Evolutionary conservation across 1,140 invertebrate genomes (phyloP), one percentile per base, ranked within the genome.

Genomic region (Yoshiicerus persimilis): DNA sequence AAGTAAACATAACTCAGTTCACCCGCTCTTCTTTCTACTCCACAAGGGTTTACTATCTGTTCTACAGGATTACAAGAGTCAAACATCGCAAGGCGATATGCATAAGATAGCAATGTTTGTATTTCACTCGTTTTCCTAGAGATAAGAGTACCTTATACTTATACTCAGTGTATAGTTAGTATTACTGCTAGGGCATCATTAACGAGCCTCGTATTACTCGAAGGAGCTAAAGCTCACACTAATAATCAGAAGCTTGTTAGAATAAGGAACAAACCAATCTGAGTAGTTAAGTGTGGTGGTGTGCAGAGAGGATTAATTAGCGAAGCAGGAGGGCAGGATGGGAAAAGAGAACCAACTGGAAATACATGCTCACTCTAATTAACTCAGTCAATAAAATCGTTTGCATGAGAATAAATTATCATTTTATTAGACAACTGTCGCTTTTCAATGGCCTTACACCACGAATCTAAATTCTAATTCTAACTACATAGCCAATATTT

Each of bases 311-410:
- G 75, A 38, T 80, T 80, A 80, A 80, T 80, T 80, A 80, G 75
- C 75, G 20, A 80, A 38, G 16, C 30, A 80, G 34, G 75, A 80
- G 70, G 70, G 70, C 23, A 77, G 75, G 75, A 23, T 80, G 75
- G 32, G 75, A 80, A 80, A 80, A 80, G 75, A 80, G 38, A 84
- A 84, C 38, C 25, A 62, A 84, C 83, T 84, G 27, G 83, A 84
- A 84, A 84, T 84, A 34, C 83, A 47, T 84, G 83, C 47, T 47
- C 25, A 41, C 27, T 84, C 83, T 84, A 84, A 84, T 84, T 84
- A 84, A 62, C 38, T 56, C 47, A 84, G 83, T 84, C 83, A 84
- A 84, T 84, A 84, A 41, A 80, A 84, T 41, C 83, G 39, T 84
- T 56, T 80, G 39, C 38, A 20, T 23, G 8, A 47, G 38, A 84